Percentiles rank a stretch among this genome's conserved stretches.
Evolutionary conservation across 2,113 vertebrate genomes (phyloP).

Genomic region (Bungarus multicinctus): DNA sequence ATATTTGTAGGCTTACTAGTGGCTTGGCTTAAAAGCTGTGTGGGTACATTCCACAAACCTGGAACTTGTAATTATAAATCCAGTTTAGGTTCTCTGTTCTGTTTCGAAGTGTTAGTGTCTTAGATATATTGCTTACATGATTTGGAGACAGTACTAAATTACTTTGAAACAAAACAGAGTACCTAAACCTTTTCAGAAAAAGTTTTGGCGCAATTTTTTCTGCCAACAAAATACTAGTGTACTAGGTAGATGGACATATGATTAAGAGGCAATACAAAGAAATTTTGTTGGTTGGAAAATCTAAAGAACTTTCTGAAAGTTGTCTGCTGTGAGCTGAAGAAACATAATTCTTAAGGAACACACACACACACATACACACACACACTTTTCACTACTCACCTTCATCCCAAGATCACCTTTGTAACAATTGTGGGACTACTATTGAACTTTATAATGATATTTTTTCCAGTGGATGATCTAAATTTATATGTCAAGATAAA

Average conservation of each 20-base stretch:
- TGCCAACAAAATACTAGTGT: not conserved
- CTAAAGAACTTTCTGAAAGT: not conserved
- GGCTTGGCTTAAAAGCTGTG: not conserved
- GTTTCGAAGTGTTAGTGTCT: not conserved
- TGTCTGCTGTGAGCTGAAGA: not conserved
- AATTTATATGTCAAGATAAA: not conserved
- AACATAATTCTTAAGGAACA: not conserved
- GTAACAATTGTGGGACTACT: not conserved
- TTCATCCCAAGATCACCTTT: not conserved
- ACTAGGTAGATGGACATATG: not conserved
- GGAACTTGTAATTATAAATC: conserved; percentile 2
- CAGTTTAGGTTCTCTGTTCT: not conserved
- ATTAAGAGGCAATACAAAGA: not conserved
- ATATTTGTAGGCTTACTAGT: not conserved
- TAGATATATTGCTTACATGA: not conserved
- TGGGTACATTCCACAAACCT: not conserved
- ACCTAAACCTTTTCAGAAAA: not conserved
- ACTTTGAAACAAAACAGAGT: not conserved
- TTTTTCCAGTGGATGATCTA: not conserved
- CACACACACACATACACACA: not conserved
- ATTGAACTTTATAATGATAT: not conserved
- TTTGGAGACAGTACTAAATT: not conserved
- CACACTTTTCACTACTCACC: not conserved
- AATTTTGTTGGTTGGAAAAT: not conserved
- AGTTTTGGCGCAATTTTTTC: not conserved